Percentiles rank a stretch among this genome's conserved stretches.
Evolutionary conservation across 1,140 invertebrate species (phyloP).

Genomic region (Teleopsis dalmanni): DNA sequence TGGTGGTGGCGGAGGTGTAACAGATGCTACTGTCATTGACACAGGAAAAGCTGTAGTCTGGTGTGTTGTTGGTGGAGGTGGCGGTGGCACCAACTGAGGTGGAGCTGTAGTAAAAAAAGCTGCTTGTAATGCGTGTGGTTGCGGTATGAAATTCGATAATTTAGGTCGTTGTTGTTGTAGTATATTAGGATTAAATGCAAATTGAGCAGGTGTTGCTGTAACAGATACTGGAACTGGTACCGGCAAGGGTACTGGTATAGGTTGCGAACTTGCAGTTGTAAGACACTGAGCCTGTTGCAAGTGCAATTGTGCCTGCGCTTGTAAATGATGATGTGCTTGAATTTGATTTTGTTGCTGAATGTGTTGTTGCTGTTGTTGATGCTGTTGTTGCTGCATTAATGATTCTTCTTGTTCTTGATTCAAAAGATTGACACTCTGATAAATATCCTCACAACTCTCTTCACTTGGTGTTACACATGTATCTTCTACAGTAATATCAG

Average conservation of each 20-base stretch:
- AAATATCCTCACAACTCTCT: no score
- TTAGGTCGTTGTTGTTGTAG: conserved; percentile 3
- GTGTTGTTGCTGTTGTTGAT: conserved; percentile 16
- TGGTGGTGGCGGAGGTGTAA: conserved; percentile 36
- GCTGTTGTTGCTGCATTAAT: conserved; percentile 11
- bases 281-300: conserved; percentile 19
- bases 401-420: neutral
- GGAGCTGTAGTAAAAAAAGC: conserved; percentile 8
- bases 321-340: conserved; percentile 9
- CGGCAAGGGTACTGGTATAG: conserved; percentile 40
- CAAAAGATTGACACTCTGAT: neutral
- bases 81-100: conserved; percentile 9
- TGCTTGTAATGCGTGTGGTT: conserved; percentile 1
- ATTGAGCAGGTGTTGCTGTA: conserved; percentile 27
- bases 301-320: conserved; percentile 14
- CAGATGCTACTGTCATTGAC: conserved; percentile 24
- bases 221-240: conserved; percentile 32
- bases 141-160: no score
- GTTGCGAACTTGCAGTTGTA: conserved; percentile 29
- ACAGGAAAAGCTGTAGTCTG: conserved; percentile 19
- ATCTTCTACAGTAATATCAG: no score
- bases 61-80: conserved; percentile 8
- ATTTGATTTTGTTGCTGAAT: neutral
- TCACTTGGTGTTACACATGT: no score
- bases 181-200: conserved; percentile 27